Evolutionary conservation across 1,140 invertebrate genomes (phyloP), one percentile per base, ranked within the genome.

Genomic region (Scaptomyza montana): DNA sequence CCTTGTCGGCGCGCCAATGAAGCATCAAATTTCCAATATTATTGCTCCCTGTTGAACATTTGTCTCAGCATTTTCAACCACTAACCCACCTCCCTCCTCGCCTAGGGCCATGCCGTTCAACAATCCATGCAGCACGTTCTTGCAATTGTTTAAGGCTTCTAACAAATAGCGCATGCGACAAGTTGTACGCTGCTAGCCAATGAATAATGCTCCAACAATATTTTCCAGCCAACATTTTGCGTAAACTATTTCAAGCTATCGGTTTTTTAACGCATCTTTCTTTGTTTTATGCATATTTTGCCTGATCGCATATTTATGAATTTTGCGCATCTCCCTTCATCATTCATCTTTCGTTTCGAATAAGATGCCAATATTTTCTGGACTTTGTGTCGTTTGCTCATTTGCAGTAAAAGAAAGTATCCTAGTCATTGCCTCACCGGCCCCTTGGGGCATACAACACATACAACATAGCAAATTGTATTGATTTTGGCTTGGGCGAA

Each of bases 11-110:
- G 43, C 57, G 41, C 59, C 67, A 64, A 60, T 74, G 57, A 69
- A 74, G 80, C 80, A 80, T 85, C 77, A 86, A 86, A 80, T 85
- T 85, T 85, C 72, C 69, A 85, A 85, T 85, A 85, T 85, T 85
- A 85, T 85, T 80, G 80, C 80, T 80, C 77, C 80, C 80, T 77
- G 80, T 85, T 85, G 77, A 84, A 74, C 80, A 84, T 84, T 85
- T 84, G 74, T 85, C 80, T 85, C 46, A 50, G 63, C 61, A 53
- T 47, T 30, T 30, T 28, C 54, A 59, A 16, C 43, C 33, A 54
- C 45, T 25, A n/a, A 4, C 28, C 25, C 3, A 3, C 7, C 16
- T 21, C 21, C 19, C 4, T 5, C 19, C n/a, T 13, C 1, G 3
- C 2, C 2, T 3, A 1, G 21, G 21, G 21, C 2, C 21, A 47